Base-by-base conservation (phyloP, 1,140 invertebrate genomes). In the Hesperophylax magnus region DNA sequence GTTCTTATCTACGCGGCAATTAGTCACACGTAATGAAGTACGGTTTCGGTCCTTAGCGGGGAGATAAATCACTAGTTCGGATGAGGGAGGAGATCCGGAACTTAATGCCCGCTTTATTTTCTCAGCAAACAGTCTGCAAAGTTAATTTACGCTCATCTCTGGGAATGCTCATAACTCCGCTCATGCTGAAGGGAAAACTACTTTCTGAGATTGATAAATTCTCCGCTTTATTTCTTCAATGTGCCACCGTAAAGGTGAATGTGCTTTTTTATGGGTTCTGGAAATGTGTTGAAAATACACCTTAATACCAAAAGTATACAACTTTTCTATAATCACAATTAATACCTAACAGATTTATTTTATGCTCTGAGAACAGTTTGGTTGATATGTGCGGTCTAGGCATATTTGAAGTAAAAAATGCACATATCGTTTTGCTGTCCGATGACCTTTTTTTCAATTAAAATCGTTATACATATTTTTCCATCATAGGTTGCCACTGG, bases 11-110 rank as follows among this genome's bases (percentile, higher is more conserved):
- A 53, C 17, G n/a, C 31, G 71, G 81, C 77, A 79, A 82, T 82
- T 82, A 82, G 81, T 82, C 81, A 82, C 77, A 78, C 74, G 63
- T 82, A 82, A 82, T 82, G 80, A 82, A 82, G 80, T 74, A 52
- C 61, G 53, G 39, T 60, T 31, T 20, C 20, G 53, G 52, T 54
- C 74, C 74, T 24, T 14, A 18, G 27, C 69, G 60, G 22, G 60
- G 27, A 58, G 54, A 82, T 82, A 82, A 82, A 82, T 82, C 80
- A 82, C 80, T 6, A 69, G 72, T 74, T 61, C 63, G 77, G 75
- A 31, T 53, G 67, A 75, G 76, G 80, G 80, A 65, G 77, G 74
- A 69, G 31, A 53, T 77, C 72, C 61, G 18, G 47, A 65, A 82
- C 39, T 77, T 82, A 82, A 82, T 78, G 67, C 67, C 54, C 53